Conservation (phyloP, 2,113 vertebrate genomes). For the Callipepla squamata region DNA sequence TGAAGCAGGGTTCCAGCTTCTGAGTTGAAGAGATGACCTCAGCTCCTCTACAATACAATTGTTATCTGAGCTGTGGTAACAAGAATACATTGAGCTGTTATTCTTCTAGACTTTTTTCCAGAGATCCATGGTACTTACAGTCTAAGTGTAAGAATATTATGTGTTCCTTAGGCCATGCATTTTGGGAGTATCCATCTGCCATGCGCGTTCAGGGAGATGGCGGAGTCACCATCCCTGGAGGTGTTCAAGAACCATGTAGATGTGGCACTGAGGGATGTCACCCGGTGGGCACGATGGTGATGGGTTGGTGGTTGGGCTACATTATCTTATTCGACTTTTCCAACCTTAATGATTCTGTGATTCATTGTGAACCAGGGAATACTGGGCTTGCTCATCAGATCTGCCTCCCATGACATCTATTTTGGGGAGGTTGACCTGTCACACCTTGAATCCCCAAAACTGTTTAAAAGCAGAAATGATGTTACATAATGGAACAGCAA, state of each 20-base stretch:
- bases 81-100: neutral
- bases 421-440: neutral
- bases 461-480: neutral
- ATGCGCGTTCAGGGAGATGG: neutral
- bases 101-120: neutral
- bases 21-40: neutral
- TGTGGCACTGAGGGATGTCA: too few relatives aligned
- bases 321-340: too few relatives aligned
- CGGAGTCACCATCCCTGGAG: too few relatives aligned
- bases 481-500: fast-evolving
- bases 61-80: neutral
- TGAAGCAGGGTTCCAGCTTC: neutral
- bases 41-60: neutral
- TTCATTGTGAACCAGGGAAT: neutral
- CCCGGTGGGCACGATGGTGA: too few relatives aligned
- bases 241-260: too few relatives aligned
- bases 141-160: fast-evolving
- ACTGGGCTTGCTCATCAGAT: neutral
- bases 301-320: too few relatives aligned
- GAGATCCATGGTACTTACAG: neutral
- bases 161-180: neutral
- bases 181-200: neutral
- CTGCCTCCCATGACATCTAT: neutral
- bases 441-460: neutral
- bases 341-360: too few relatives aligned